Conservation (phyloP, 1,140 invertebrate genomes). For the Melipona quadrifasciata region DNA sequence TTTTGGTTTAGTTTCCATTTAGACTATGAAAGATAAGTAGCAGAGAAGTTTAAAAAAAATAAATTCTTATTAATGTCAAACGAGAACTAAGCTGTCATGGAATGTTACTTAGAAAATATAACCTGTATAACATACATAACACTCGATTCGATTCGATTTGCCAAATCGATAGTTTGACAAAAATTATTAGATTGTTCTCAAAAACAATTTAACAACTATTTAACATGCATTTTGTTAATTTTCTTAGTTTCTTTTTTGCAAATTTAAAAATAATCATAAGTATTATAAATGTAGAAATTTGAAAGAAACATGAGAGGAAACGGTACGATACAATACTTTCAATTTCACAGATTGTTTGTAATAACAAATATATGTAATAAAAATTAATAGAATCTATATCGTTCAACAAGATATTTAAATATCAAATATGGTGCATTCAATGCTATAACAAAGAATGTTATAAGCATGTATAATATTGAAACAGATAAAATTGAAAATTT, state of each 20-base stretch:
- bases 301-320: background rate
- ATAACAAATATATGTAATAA: background rate
- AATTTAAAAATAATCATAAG: background rate
- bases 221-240: background rate
- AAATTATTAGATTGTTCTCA: background rate
- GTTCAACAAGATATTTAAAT: background rate
- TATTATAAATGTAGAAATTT: background rate
- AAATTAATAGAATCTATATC: background rate
- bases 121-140: constrained; percentile 26
- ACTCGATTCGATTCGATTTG: constrained; percentile 29
- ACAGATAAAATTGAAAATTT: background rate
- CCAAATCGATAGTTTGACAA: background rate
- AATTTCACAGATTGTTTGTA: background rate
- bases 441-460: background rate
- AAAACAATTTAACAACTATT: background rate
- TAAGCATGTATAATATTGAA: background rate
- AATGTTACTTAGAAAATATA: constrained; percentile 39
- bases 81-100: background rate
- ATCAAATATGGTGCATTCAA: background rate
- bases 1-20: constrained; percentile 76
- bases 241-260: too few species aligned
- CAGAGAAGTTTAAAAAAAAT: background rate
- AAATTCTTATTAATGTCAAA: background rate
- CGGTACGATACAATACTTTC: background rate
- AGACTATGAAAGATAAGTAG: background rate